Percentiles rank a stretch among this genome's conserved stretches.
Conservation (phyloP, 2,113 vertebrate genomes). For the Syrrhaptes paradoxus region DNA sequence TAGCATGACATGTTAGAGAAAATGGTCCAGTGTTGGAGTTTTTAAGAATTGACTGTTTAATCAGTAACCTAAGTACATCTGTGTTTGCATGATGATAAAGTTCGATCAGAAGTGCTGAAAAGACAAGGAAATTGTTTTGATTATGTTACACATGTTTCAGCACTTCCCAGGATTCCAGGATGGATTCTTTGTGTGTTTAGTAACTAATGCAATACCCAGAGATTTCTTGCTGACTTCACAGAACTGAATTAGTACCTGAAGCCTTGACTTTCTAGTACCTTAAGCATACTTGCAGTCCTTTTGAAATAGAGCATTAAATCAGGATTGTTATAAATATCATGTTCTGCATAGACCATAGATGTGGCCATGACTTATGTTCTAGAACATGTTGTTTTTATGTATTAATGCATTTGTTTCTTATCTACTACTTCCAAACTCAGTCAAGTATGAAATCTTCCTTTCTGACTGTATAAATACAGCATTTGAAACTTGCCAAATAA, state of each 20-base stretch:
- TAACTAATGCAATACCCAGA: background rate
- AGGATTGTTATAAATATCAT: background rate
- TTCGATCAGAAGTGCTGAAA: background rate
- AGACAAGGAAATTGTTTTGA: background rate
- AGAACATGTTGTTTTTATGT: background rate
- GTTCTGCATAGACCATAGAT: background rate
- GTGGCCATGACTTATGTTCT: background rate
- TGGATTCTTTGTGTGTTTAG: background rate
- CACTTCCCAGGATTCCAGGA: background rate
- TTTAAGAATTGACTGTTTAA: background rate
- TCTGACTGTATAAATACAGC: background rate
- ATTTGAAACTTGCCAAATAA: slow-evolving; percentile 3
- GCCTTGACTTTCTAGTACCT: background rate
- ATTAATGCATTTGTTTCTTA: background rate
- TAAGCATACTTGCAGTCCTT: background rate
- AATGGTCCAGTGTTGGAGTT: background rate
- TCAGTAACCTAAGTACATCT: background rate
- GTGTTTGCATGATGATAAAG: background rate
- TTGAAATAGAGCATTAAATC: background rate
- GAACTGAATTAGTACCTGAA: background rate
- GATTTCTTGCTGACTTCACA: background rate
- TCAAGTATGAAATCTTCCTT: background rate
- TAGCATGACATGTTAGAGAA: background rate
- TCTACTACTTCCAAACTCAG: slow-evolving; percentile 16
- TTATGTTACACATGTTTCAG: background rate